phyloP scores from a whole-genome alignment of 2,113 vertebrate genomes.

The Pagrus major region DNA sequence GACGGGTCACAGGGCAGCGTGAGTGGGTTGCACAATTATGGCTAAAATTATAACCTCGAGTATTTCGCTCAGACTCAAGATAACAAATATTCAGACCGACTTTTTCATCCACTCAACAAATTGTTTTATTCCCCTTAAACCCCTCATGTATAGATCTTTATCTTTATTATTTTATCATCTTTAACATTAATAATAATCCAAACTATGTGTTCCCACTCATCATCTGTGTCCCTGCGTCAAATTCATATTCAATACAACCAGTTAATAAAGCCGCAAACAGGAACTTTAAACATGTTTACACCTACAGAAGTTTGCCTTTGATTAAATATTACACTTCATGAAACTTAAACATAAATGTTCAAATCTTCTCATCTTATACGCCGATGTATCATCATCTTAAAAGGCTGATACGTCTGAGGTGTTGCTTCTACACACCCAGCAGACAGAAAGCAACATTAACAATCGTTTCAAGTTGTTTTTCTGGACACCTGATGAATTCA shows the following conservation, averaged over 20 bases:
- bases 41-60: conserved; percentile 3
- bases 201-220: too few species aligned
- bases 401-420: too few species aligned
- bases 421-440: not conserved
- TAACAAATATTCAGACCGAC: not conserved
- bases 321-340: not conserved
- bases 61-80: not conserved
- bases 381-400: too few species aligned
- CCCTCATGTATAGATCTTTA: not conserved
- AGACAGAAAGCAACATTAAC: not conserved
- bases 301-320: not conserved
- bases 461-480: not conserved
- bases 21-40: not conserved
- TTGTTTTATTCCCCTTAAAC: not conserved
- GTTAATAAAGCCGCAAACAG: not conserved
- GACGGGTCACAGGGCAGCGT: not conserved
- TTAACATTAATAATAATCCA: too few species aligned
- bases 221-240: too few species aligned
- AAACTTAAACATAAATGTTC: not conserved
- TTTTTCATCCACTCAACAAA: not conserved
- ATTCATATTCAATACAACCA: not conserved
- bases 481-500: not conserved
- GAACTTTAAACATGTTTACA: too few species aligned
- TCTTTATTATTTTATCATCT: not conserved
- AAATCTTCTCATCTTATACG: not conserved